A percentile compares a stretch with the other conserved stretches of the same genome.
Conservation (phyloP, 2,113 vertebrate genomes). For the Psammodynastes pulverulentus region DNA sequence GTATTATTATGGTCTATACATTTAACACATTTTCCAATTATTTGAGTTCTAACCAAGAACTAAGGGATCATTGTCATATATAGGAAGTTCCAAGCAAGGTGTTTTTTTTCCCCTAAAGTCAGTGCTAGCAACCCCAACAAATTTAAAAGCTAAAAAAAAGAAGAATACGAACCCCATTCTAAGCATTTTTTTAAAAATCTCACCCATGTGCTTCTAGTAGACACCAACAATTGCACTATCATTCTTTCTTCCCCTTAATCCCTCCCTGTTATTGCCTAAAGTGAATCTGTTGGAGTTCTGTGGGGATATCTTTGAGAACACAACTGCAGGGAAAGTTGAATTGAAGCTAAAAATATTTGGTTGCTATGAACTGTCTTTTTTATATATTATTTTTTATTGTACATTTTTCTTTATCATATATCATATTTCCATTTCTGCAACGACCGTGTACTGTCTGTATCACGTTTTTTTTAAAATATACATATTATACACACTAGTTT, state of each 20-base stretch:
- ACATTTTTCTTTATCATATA: too few relatives aligned
- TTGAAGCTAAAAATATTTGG: not conserved
- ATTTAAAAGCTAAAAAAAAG: not conserved
- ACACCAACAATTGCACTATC: not conserved
- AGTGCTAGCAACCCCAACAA: not conserved
- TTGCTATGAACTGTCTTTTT: not conserved
- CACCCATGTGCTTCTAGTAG: not conserved
- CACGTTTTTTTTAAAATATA: too few relatives aligned
- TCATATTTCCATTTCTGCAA: too few relatives aligned
- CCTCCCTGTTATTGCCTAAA: not conserved
- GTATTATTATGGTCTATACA: not conserved
- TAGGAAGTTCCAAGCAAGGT: not conserved
- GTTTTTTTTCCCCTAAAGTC: not conserved
- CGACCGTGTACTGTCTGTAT: too few relatives aligned
- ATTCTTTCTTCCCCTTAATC: not conserved
- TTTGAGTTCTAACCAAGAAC: not conserved
- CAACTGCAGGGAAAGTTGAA: not conserved
- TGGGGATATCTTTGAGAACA: not conserved
- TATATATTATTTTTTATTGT: too few relatives aligned
- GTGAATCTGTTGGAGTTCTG: not conserved
- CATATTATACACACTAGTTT: too few relatives aligned
- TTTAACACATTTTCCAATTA: not conserved
- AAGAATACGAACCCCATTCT: not conserved
- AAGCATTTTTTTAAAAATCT: not conserved
- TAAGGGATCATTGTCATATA: not conserved